These are phyloP conservation scores for Diabrotica virgifera DNA, from an alignment of 1,140 invertebrate genomes.

Conservation along the genomic window DNA sequence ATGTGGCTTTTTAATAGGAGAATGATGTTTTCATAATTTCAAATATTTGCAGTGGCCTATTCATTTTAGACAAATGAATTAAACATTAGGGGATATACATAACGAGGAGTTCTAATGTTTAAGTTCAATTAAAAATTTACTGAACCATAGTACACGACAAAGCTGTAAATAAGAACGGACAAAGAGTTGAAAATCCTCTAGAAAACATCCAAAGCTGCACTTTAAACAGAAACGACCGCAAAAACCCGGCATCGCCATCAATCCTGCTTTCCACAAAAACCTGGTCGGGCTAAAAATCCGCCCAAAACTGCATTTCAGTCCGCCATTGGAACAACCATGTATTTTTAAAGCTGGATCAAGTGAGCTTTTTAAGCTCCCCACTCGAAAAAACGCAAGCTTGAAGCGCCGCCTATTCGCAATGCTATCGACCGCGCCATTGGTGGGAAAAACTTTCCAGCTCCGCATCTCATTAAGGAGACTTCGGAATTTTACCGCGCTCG, in stretches of 20 bases:
- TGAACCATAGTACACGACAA: conserved; percentile 19
- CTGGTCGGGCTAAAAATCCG: conserved; percentile 31
- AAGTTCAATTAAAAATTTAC: conserved; percentile 11
- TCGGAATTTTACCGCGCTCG: conserved; percentile 44
- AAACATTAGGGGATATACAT: background rate
- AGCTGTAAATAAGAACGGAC: conserved; percentile 43
- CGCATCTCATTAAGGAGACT: conserved; percentile 48
- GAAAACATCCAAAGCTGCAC: conserved; percentile 39
- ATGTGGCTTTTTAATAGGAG: too few species aligned
- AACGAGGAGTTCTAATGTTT: conserved; percentile 6
- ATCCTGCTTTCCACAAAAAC: conserved; percentile 42
- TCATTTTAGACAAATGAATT: background rate
- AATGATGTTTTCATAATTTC: background rate
- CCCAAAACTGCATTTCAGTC: conserved; percentile 44
- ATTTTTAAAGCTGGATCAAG: conserved; percentile 48
- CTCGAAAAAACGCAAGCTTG: conserved; percentile 38
- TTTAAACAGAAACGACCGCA: conserved; percentile 43
- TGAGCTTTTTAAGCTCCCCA: conserved; percentile 41
- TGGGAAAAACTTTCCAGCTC: conserved; percentile 45
- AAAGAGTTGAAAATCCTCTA: conserved; percentile 44
- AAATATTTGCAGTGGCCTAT: background rate
- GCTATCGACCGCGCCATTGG: conserved; percentile 39
- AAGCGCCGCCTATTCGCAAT: conserved; percentile 32
- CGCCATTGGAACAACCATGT: conserved; percentile 46
- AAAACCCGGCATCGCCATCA: conserved; percentile 38